Evolutionary conservation across 2,888 invertebrate species (phyloP), one percentile per base, ranked within the genome.

Genomic region (Eremobia ochroleuca): DNA sequence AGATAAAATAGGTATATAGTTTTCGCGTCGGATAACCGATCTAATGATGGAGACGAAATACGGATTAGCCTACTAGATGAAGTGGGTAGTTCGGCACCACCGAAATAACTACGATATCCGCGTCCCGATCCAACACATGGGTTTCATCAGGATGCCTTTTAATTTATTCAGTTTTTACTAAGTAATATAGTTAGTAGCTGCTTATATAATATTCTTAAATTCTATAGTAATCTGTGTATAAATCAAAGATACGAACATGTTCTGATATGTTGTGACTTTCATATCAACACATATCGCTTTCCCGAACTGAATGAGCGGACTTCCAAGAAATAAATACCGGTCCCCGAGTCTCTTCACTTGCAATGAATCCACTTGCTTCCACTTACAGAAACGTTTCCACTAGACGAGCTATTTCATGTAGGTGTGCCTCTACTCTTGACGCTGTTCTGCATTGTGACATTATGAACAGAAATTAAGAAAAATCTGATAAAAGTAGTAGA

Each of bases 271-370:
- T 52, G 76, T 62, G 75, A 75, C 83, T 77, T 84, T 86, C 78
- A 86, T 86, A 85, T 78, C 28, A 80, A 77, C 85, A 70, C 43
- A 71, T 79, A 86, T 76, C 86, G 79, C 76, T 77, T 80, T 79
- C 85, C 87, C 84, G 79, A 69, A 74, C 85, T 58, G 58, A 69
- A 83, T 83, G 76, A 79, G 70, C 84, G 65, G 49, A 21, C 74
- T 84, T 84, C 86, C 83, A 73, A 84, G 86, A 86, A 82, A 58
- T 71, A 25, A 65, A 72, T 72, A 86, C 83, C 83, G 83, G 86
- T 74, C 77, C 70, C n/a, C 61, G 55, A 40, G 66, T 62, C 43
- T 64, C 59, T 69, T 61, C 73, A 66, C 49, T 55, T 46, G 77
- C 67, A 65, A 62, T 37, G 59, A 68, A 49, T 68, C 46, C 64